Conservation (phyloP, 2,113 vertebrate genomes). For the Butorides virescens region DNA sequence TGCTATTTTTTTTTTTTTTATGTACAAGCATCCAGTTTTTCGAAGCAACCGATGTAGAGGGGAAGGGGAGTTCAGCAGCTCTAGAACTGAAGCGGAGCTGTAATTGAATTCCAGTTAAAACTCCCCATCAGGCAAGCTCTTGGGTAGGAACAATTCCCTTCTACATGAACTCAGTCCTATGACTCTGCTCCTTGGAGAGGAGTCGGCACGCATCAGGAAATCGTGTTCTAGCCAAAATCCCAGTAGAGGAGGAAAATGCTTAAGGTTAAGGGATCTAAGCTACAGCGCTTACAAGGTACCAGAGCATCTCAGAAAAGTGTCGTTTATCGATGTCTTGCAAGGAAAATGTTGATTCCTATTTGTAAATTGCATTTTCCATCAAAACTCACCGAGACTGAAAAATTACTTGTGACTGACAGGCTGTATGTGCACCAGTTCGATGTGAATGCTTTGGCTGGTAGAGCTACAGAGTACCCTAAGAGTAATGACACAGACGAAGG, state of each 20-base stretch:
- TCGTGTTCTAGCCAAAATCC: neutral
- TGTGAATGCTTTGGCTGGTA: neutral
- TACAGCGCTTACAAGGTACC: neutral
- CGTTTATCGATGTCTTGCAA: conserved; percentile 34
- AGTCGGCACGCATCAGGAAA: neutral
- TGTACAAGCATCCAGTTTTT: neutral
- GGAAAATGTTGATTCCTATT: conserved; percentile 31
- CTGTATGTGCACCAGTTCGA: neutral
- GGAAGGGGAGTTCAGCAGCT: neutral
- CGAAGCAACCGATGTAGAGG: fast-evolving
- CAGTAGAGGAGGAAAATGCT: neutral
- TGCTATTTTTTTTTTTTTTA: neutral
- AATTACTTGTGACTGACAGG: conserved; percentile 30
- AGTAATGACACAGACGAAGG: conserved; percentile 6
- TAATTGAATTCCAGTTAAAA: neutral
- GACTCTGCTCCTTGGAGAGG: neutral
- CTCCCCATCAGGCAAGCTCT: too few species aligned
- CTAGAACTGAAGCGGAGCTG: neutral
- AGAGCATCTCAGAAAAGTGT: neutral
- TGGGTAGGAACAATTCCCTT: neutral
- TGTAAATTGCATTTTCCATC: conserved; percentile 53
- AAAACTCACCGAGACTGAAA: conserved; percentile 24
- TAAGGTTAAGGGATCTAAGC: neutral
- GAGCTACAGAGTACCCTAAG: neutral
- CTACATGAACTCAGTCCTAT: neutral